Conservation (phyloP, 2,888 invertebrate genomes). For the Lochmaea crataegi region DNA sequence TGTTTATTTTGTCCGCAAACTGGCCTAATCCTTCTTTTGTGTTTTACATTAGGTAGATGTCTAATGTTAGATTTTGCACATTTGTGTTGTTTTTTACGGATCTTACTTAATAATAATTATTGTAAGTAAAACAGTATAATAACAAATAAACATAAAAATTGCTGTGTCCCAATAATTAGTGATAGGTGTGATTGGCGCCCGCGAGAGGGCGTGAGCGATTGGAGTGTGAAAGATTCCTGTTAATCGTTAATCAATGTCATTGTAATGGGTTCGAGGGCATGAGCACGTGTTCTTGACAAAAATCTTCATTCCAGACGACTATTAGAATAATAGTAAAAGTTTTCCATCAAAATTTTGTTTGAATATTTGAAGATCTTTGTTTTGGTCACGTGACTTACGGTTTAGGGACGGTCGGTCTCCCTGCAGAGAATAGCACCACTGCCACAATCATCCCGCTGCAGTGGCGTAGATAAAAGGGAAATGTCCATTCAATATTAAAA, state of each 20-base stretch:
- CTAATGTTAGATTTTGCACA: conserved; percentile 46
- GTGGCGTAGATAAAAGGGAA: conserved; percentile 55
- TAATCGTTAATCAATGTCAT: conserved; percentile 53
- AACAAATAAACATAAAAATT: conserved; percentile 55
- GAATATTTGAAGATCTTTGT: background rate
- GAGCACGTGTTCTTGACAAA: conserved; percentile 28
- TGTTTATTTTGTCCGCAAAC: background rate
- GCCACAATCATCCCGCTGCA: conserved; percentile 57
- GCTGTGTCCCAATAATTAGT: conserved; percentile 67
- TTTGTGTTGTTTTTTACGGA: conserved; percentile 54
- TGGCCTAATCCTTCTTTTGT: conserved; percentile 39
- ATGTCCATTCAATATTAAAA: too few species aligned
- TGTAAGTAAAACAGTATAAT: conserved; percentile 54
- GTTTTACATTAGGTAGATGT: conserved; percentile 41
- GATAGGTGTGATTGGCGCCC: conserved; percentile 59
- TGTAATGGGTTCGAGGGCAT: conserved; percentile 54
- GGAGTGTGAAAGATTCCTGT: conserved; percentile 50
- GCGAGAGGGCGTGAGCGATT: conserved; percentile 43
- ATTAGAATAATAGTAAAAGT: too few species aligned
- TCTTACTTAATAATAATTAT: conserved; percentile 56
- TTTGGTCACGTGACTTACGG: conserved; percentile 34
- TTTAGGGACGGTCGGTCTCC: conserved; percentile 63
- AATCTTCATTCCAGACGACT: conserved; percentile 4
- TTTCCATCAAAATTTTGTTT: background rate
- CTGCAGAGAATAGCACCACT: conserved; percentile 59